Percentiles rank a stretch among this genome's conserved stretches.
phyloP scores from a whole-genome alignment of 2,797 vertebrate species.

The Synaphobranchus kaupii region DNA sequence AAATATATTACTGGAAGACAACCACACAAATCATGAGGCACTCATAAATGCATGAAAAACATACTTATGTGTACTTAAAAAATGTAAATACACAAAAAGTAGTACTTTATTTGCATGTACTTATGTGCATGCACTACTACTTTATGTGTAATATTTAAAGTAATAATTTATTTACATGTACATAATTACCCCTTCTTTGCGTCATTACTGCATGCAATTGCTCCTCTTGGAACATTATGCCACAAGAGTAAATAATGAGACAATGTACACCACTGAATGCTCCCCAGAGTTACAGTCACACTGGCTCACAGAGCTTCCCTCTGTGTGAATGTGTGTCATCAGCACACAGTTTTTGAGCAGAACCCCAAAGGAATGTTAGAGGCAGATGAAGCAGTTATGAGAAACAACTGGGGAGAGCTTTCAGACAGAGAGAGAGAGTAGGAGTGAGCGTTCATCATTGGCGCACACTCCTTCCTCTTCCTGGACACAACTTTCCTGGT shows the following conservation, averaged over 20 bases:
- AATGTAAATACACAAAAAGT: not conserved
- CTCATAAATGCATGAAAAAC: not conserved
- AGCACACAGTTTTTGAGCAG: too few relatives aligned
- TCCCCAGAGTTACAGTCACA: not conserved
- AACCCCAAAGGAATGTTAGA: not conserved
- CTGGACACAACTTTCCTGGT: not conserved
- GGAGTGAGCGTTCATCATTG: too few relatives aligned
- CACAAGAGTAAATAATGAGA: not conserved
- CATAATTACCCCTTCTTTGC: not conserved
- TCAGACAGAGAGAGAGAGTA: not conserved
- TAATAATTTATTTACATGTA: not conserved
- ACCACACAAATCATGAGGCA: not conserved
- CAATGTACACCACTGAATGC: not conserved
- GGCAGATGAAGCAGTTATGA: not conserved
- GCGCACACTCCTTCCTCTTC: not conserved
- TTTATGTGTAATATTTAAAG: not conserved
- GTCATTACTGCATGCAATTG: not conserved
- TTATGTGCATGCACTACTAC: not conserved
- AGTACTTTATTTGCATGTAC: too few relatives aligned
- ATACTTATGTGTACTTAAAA: not conserved
- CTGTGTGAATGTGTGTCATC: not conserved
- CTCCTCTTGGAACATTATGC: not conserved
- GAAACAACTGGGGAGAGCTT: not conserved
- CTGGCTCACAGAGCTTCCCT: not conserved
- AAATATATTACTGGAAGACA: not conserved